Conservation (phyloP, 2,888 invertebrate species). For the Pyrrhia umbra region DNA sequence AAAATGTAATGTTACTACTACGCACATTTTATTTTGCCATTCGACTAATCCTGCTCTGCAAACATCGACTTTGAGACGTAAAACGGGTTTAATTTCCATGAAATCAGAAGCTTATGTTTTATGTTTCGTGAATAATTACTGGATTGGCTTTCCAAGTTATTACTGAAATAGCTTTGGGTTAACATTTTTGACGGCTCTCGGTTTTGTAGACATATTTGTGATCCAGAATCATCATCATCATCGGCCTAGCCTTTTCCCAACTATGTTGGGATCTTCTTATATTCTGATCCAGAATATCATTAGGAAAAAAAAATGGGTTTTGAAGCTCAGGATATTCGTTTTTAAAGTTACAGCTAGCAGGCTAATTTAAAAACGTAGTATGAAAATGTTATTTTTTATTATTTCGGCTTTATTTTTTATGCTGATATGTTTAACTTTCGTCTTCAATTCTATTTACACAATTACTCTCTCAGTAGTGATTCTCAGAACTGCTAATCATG, state of each 20-base stretch:
- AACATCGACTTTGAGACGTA: conserved; percentile 40
- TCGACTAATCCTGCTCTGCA: conserved; percentile 41
- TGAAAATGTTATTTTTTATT: too few species aligned
- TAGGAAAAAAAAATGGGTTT: neutral
- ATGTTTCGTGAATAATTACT: conserved; percentile 44
- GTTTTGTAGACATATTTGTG: conserved; percentile 1
- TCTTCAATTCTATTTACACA: too few species aligned
- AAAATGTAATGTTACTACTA: conserved; percentile 40
- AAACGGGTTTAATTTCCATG: conserved; percentile 49
- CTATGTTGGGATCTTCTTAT: too few species aligned
- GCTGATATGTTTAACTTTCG: too few species aligned
- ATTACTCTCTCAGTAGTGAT: neutral
- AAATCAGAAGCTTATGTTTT: conserved; percentile 44
- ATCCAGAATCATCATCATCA: neutral
- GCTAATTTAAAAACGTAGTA: too few species aligned
- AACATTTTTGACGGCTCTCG: conserved; percentile 3
- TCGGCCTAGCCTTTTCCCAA: too few species aligned
- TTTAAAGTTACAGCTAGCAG: too few species aligned
- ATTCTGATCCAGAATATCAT: neutral
- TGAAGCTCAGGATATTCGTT: too few species aligned
- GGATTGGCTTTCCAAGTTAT: conserved; percentile 26
- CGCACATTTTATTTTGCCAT: conserved; percentile 48
- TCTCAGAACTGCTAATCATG: conserved; percentile 12
- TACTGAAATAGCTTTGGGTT: conserved; percentile 11
- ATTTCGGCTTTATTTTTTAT: too few species aligned